These are phyloP conservation scores for Cheilosia vulpina DNA, from an alignment of 2,888 invertebrate genomes.

Conservation along the genomic window DNA sequence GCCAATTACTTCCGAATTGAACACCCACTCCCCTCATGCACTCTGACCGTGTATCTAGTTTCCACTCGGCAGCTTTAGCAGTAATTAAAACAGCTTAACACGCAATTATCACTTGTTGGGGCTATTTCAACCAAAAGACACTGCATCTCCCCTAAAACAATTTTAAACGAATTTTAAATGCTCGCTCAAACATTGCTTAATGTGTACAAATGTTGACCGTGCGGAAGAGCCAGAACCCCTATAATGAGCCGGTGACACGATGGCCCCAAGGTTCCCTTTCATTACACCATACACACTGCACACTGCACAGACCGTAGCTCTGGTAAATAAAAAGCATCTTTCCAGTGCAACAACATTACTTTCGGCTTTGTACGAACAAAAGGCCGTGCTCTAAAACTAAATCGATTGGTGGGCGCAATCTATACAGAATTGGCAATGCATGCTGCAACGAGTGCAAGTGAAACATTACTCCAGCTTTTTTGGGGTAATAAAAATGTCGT, in stretches of 20 bases:
- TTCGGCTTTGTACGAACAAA: slow-evolving; percentile 13
- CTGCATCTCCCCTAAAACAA: slow-evolving; percentile 9
- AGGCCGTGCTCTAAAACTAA: background rate
- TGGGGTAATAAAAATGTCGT: slow-evolving; percentile 61
- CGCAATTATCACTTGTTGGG: slow-evolving; percentile 26
- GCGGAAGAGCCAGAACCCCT: slow-evolving; percentile 26
- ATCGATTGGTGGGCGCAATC: slow-evolving; percentile 22
- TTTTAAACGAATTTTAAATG: slow-evolving; percentile 9
- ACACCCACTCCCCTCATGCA: background rate
- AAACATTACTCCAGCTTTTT: slow-evolving; percentile 53
- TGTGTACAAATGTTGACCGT: slow-evolving; percentile 18
- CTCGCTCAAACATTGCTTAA: background rate
- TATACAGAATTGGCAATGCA: background rate
- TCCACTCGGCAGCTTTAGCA: background rate
- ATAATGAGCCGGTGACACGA: slow-evolving; percentile 10
- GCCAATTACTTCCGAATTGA: background rate
- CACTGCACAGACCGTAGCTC: background rate
- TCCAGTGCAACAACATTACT: slow-evolving; percentile 36
- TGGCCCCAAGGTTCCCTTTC: background rate
- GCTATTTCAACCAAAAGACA: background rate
- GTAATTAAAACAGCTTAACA: slow-evolving; percentile 40
- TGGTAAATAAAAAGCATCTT: slow-evolving; percentile 40
- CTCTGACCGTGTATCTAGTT: background rate
- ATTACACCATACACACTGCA: background rate
- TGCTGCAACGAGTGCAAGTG: slow-evolving; percentile 7